Evolutionary conservation across 2,888 invertebrate species (phyloP).

Genomic region (Agrochola litura): DNA sequence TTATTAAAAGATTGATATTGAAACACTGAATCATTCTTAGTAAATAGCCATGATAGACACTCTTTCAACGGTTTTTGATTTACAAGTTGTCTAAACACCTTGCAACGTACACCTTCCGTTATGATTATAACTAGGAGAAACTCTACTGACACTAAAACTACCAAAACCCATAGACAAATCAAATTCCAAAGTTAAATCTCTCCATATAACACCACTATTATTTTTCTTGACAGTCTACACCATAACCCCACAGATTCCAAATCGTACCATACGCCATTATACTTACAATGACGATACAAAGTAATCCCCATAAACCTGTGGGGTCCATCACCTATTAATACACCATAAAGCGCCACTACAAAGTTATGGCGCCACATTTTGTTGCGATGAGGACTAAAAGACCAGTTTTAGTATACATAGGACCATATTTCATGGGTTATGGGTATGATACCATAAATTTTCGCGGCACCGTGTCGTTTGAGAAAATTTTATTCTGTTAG

Average conservation of each 20-base stretch:
- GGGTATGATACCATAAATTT: constrained; percentile 53
- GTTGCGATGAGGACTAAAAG: constrained; percentile 41
- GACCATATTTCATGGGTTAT: constrained; percentile 52
- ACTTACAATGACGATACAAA: constrained; percentile 51
- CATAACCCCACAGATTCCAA: neutral
- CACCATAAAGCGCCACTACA: constrained; percentile 70
- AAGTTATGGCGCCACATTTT: constrained; percentile 67
- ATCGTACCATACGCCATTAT: constrained; percentile 13
- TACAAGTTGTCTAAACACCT: neutral
- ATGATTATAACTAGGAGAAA: neutral
- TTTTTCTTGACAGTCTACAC: neutral
- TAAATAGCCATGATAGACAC: neutral
- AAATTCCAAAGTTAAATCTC: neutral
- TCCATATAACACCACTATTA: neutral
- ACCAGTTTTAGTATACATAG: constrained; percentile 36
- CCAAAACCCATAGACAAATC: neutral
- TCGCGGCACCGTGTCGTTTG: constrained; percentile 28
- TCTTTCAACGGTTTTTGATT: neutral
- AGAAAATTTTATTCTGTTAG: constrained; percentile 21
- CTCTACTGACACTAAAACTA: neutral
- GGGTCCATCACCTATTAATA: constrained; percentile 68
- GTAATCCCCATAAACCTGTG: constrained; percentile 65
- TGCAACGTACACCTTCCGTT: neutral
- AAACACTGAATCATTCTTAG: constrained; percentile 4
- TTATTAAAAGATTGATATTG: constrained; percentile 17